Percentiles rank a stretch among this genome's conserved stretches.
These are phyloP conservation scores for Odontamblyopus rebecca DNA, from an alignment of 2,797 vertebrate genomes.

Conservation along the genomic window DNA sequence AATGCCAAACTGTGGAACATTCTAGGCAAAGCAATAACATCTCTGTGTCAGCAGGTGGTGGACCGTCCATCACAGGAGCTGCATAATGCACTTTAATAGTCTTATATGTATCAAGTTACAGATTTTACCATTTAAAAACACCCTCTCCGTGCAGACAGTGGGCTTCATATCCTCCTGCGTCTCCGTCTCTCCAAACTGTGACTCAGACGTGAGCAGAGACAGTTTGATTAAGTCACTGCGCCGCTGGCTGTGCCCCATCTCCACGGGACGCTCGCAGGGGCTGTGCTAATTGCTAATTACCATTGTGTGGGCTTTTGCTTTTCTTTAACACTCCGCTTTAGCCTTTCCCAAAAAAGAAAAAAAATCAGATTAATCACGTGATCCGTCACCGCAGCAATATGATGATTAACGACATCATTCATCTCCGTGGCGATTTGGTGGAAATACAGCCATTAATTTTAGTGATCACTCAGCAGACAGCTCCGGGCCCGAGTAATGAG, in stretches of 20 bases:
- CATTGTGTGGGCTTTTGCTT: conserved; percentile 51
- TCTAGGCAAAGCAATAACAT: background rate
- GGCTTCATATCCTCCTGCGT: background rate
- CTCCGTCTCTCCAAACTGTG: conserved; percentile 17
- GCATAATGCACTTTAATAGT: too few species aligned
- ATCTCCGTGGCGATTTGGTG: conserved; percentile 69
- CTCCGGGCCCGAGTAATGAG: conserved; percentile 1
- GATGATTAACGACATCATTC: conserved; percentile 80
- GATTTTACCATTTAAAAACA: background rate
- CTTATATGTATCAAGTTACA: too few species aligned
- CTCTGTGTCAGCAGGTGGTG: background rate
- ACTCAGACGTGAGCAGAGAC: conserved; percentile 43
- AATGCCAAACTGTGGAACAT: background rate
- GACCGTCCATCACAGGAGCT: too few species aligned
- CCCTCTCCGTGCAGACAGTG: background rate
- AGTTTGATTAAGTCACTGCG: conserved; percentile 65
- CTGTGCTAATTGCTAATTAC: conserved; percentile 69
- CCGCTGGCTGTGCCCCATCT: conserved; percentile 55
- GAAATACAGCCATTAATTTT: conserved; percentile 80
- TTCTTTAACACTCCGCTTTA: conserved; percentile 58
- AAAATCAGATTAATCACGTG: conserved; percentile 68
- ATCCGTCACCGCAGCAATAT: conserved; percentile 65
- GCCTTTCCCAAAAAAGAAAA: conserved; percentile 17
- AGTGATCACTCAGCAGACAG: conserved; percentile 61
- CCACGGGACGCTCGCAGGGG: conserved; percentile 40